phyloP scores from a whole-genome alignment of 2,888 invertebrate genomes.

The Drosophila fulvimacula region DNA sequence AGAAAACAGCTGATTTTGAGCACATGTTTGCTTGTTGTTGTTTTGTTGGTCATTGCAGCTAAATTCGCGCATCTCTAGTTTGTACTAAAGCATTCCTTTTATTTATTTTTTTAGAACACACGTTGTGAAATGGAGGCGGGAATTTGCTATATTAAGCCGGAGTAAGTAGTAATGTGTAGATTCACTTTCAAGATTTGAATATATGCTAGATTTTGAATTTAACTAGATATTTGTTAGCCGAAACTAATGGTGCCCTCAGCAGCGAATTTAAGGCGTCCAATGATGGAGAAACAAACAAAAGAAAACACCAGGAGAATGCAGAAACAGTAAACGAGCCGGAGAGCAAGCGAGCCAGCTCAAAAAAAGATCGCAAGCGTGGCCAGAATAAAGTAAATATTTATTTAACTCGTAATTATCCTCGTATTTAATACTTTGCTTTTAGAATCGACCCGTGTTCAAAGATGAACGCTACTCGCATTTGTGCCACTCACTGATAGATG shows the following conservation, averaged over 20 bases:
- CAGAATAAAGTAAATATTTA: slow-evolving; percentile 79
- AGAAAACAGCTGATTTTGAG: slow-evolving; percentile 27
- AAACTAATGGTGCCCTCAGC: slow-evolving; percentile 19
- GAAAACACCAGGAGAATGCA: slow-evolving; percentile 56
- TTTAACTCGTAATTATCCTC: rapidly evolving
- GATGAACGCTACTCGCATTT: slow-evolving; percentile 82
- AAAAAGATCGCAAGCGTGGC: slow-evolving; percentile 82
- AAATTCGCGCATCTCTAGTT: slow-evolving; percentile 13
- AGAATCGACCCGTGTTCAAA: slow-evolving; percentile 83
- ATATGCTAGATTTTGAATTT: background rate
- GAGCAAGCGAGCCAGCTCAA: slow-evolving; percentile 55
- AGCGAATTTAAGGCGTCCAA: background rate
- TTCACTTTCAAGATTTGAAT: background rate
- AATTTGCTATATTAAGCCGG: slow-evolving; percentile 83
- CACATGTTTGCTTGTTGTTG: slow-evolving; percentile 54
- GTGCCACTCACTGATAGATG: slow-evolving; percentile 82
- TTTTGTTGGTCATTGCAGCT: background rate
- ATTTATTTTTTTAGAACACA: slow-evolving; percentile 54
- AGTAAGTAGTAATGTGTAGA: slow-evolving; percentile 61
- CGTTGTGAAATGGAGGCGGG: slow-evolving; percentile 79
- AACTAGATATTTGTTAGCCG: slow-evolving; percentile 53
- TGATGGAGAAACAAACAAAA: slow-evolving; percentile 56
- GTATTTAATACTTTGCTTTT: background rate
- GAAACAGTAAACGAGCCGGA: slow-evolving; percentile 18
- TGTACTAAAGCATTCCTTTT: slow-evolving; percentile 30